Base-by-base conservation (phyloP, 1,140 invertebrate species). In the Danaus plexippus region DNA sequence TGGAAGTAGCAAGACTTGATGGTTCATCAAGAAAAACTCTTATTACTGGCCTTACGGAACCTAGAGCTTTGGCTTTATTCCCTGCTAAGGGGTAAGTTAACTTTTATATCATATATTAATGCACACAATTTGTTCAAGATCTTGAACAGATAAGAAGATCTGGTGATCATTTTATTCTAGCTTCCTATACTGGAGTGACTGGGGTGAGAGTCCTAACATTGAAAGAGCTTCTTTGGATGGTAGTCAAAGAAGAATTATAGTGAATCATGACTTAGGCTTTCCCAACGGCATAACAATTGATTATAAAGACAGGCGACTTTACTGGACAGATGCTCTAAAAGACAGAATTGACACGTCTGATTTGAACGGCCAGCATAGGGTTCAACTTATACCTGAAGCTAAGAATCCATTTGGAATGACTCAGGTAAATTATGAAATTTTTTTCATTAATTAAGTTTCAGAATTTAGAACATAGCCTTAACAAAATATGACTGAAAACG, bases 241-340 rank as follows among this genome's bases (percentile, higher is more conserved):
- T 0, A 91, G 91, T 0, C 89, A 91, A 57, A 88, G 95, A 40
- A 91, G 89, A 53, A 87, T 91, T 0, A 92, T 99, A 43, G 89
- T 98, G 0, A 89, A 90, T 9, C 90, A 91, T 4, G 92, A 95
- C 66, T 80, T 99, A 2, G 92, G 91, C 11, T 97, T 97, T 88
- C 97, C 97, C 0, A 97, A 97, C 73, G 97, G 96, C 0, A 88
- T 99, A 3, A 92, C 95, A 0, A 90, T 99, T 12, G 97, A 99
- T 83, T 95, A 93, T 67, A 89, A 91, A 45, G 91, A 90, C 46
- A 90, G 90, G 59, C 90, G 92, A 57, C 81, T 98, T 1, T 98
- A 97, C 72, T 98, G 96, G 93, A 94, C 94, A 8, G 97, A 99
- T 87, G 94, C 94, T 0, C 89, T 96, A 61, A 92, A 93, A 52